phyloP scores from a whole-genome alignment of 2,113 vertebrate species.

The Aegithalos caudatus region DNA sequence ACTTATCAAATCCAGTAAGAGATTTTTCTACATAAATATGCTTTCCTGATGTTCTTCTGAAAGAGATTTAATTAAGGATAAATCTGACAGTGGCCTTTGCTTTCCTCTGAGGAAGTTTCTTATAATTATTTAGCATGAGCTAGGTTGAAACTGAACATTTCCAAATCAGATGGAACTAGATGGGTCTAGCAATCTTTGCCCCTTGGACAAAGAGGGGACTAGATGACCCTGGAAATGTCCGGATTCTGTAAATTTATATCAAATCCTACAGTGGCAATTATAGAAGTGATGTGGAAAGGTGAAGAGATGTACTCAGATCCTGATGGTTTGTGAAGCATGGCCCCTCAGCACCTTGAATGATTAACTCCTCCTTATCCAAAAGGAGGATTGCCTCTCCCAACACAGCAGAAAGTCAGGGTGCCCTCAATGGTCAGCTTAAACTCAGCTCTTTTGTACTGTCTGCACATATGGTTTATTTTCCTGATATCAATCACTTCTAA shows the following conservation, averaged over 20 bases:
- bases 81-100: background rate
- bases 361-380: background rate
- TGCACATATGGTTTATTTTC: background rate
- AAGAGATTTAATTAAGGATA: background rate
- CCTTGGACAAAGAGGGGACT: background rate
- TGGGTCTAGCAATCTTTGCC: background rate
- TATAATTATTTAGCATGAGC: background rate
- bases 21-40: background rate
- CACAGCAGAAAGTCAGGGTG: background rate
- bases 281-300: background rate
- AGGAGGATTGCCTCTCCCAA: background rate
- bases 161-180: background rate
- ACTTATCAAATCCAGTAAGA: background rate
- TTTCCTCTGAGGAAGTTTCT: background rate
- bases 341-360: background rate
- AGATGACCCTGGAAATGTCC: background rate
- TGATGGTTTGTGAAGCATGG: background rate
- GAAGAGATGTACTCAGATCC: background rate
- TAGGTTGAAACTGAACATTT: background rate
- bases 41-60: background rate
- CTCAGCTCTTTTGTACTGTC: background rate
- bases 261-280: background rate
- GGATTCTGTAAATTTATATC: background rate
- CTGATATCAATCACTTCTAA: background rate
- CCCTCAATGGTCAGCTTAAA: background rate